These are phyloP conservation scores for Brenthis hecate DNA, from an alignment of 2,888 invertebrate species.

Conservation along the genomic window DNA sequence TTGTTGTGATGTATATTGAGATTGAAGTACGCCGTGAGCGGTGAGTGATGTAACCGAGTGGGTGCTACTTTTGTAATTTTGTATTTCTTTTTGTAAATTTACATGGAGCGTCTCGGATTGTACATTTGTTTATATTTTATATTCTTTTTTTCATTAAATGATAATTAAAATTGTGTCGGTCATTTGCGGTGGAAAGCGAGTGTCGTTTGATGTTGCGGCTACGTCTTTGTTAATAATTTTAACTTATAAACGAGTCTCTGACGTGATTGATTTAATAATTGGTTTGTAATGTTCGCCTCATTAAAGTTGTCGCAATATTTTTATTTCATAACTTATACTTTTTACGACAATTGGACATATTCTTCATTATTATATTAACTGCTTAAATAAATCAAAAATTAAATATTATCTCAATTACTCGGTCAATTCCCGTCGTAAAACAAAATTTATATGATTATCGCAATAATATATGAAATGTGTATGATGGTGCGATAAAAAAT, in stretches of 20 bases:
- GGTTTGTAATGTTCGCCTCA: conserved; percentile 5
- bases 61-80: conserved; percentile 9
- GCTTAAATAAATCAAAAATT: neutral
- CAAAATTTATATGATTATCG: neutral
- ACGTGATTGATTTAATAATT: conserved; percentile 14
- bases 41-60: neutral
- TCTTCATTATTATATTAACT: neutral
- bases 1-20: conserved; percentile 49
- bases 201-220: conserved; percentile 8
- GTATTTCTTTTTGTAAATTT: conserved; percentile 15
- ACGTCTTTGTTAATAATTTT: conserved; percentile 12
- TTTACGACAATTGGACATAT: conserved; percentile 6
- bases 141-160: conserved; percentile 13
- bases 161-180: conserved; percentile 22
- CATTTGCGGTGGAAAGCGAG: conserved; percentile 3
- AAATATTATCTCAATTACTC: neutral
- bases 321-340: conserved; percentile 9
- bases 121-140: conserved; percentile 15
- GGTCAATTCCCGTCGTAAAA: neutral
- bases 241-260: conserved; percentile 14
- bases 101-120: conserved; percentile 5
- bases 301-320: neutral
- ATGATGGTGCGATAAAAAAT: conserved; percentile 11
- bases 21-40: neutral
- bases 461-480: neutral